Evolutionary conservation across 2,888 invertebrate species (phyloP).

Genomic region (Odontothrips loti): DNA sequence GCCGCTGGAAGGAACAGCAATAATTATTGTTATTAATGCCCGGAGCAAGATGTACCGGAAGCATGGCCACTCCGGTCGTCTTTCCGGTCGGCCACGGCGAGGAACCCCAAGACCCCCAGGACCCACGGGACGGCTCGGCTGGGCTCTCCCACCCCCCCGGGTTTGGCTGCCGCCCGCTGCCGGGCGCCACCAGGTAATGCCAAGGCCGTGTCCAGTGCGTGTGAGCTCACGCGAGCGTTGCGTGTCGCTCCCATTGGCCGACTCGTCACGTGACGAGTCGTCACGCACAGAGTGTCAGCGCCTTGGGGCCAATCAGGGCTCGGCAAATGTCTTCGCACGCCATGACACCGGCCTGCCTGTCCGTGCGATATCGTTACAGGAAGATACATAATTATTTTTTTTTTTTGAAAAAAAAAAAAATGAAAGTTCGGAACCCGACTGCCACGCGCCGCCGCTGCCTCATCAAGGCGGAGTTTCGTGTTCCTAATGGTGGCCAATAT

Average conservation of each 20-base stretch:
- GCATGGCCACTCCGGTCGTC: slow-evolving; percentile 19
- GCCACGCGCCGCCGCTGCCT: no score
- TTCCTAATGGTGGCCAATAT: no score
- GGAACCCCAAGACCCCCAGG: not conserved
- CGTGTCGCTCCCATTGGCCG: slow-evolving; percentile 7
- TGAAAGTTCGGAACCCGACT: no score
- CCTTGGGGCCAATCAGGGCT: not conserved
- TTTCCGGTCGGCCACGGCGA: slow-evolving; percentile 21
- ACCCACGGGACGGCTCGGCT: no score
- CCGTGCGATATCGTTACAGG: not conserved
- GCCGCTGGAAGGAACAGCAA: slow-evolving; percentile 21
- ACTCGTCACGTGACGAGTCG: slow-evolving; percentile 9
- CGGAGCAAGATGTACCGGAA: slow-evolving; percentile 24
- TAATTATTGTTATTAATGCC: slow-evolving; percentile 27
- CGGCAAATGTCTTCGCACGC: not conserved
- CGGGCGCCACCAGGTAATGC: not conserved
- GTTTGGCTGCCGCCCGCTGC: not conserved
- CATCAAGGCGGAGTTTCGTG: no score
- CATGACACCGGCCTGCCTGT: not conserved
- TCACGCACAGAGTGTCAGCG: slow-evolving; percentile 1
- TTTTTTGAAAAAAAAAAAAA: no score
- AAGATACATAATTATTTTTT: no score
- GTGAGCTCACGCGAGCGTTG: not conserved
- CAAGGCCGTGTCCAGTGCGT: no score
- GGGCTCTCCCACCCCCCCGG: not conserved